phyloP scores from a whole-genome alignment of 1,140 invertebrate genomes.

The Halyomorpha halys region DNA sequence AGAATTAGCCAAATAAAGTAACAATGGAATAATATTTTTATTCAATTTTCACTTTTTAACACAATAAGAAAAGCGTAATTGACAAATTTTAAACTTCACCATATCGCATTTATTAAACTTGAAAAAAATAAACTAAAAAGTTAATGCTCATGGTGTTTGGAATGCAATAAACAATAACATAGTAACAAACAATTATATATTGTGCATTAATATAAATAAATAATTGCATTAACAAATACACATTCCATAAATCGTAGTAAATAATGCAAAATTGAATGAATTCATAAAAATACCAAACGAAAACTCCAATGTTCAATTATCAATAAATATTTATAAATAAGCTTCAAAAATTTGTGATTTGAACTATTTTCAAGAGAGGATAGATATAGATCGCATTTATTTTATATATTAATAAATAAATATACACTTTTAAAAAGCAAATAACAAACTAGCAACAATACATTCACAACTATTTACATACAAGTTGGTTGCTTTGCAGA shows the following conservation, averaged over 20 bases:
- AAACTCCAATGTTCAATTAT: too few species aligned
- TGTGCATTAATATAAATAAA: constrained; percentile 12
- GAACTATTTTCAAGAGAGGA: background rate
- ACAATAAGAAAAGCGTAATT: constrained; percentile 11
- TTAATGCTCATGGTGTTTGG: constrained; percentile 1
- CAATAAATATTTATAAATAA: background rate
- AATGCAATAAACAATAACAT: constrained; percentile 10
- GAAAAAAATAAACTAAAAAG: background rate
- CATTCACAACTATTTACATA: constrained; percentile 5
- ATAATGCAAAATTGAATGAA: background rate
- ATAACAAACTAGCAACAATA: constrained; percentile 6
- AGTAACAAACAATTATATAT: constrained; percentile 11
- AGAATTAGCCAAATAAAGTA: too few species aligned
- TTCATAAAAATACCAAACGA: background rate
- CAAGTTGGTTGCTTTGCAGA: background rate
- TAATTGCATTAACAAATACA: background rate
- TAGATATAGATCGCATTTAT: background rate
- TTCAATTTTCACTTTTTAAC: constrained; percentile 4
- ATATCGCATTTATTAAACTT: constrained; percentile 2
- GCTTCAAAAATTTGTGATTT: background rate
- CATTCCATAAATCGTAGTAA: background rate
- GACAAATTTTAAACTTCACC: constrained; percentile 10
- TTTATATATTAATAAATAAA: constrained; percentile 14
- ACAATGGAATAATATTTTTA: too few species aligned
- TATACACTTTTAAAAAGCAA: constrained; percentile 10